Percentiles rank a stretch among this genome's conserved stretches.
Conservation (phyloP, 1,140 invertebrate species). For the Calosoma granatense region DNA sequence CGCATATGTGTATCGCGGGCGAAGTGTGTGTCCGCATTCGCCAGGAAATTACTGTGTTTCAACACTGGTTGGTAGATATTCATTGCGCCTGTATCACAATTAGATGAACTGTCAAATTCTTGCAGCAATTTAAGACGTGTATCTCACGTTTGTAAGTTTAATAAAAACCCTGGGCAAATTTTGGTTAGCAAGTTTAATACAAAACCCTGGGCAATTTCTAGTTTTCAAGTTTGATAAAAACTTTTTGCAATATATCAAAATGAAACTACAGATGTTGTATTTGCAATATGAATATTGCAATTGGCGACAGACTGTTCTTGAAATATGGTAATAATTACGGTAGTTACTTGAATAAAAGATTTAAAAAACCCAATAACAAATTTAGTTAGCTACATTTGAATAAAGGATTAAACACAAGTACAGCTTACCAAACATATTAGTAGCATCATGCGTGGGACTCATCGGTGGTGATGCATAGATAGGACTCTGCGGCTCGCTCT, state of each 20-base stretch:
- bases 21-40: constrained; percentile 54
- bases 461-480: constrained; percentile 64
- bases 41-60: constrained; percentile 30
- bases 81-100: constrained; percentile 30
- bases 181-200: no score
- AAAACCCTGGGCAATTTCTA: no score
- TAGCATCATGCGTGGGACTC: constrained; percentile 53
- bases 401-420: not conserved
- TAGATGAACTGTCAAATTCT: no score
- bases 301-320: no score
- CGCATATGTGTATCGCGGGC: constrained; percentile 82
- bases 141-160: not conserved
- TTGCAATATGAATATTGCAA: no score
- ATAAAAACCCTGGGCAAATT: no score
- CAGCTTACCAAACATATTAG: constrained; percentile 28
- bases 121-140: not conserved
- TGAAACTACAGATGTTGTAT: no score
- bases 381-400: constrained; percentile 32
- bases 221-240: no score
- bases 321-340: no score
- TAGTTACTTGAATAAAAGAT: constrained; percentile 12
- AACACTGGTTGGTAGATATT: constrained; percentile 33
- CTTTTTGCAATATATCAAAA: no score
- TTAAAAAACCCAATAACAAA: no score
- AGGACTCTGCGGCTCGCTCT: constrained; percentile 65